Evolutionary conservation across 1,140 invertebrate species (phyloP).

Genomic region (Stegodyphus dumicola): DNA sequence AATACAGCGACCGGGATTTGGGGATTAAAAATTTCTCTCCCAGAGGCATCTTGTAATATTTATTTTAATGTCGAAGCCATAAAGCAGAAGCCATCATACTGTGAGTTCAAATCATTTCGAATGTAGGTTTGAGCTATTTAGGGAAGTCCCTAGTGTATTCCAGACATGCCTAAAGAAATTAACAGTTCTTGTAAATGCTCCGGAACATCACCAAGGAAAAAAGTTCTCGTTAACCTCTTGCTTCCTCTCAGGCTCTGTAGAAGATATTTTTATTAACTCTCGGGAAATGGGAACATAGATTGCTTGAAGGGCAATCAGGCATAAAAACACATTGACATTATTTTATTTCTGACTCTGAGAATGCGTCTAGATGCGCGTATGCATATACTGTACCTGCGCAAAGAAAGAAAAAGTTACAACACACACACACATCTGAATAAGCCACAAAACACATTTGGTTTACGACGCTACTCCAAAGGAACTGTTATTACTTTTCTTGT

Average conservation of each 20-base stretch:
- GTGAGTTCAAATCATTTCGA: conserved; percentile 3
- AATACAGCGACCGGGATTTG: too few species aligned
- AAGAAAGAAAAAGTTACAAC: conserved; percentile 7
- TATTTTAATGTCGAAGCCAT: conserved; percentile 36
- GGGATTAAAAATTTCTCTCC: neutral
- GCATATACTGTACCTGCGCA: neutral
- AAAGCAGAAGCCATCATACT: conserved; percentile 19
- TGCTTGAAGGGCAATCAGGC: conserved; percentile 35
- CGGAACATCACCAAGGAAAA: neutral
- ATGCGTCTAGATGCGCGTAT: neutral
- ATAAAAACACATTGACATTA: conserved; percentile 15
- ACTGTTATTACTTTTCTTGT: conserved; percentile 39
- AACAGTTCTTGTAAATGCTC: conserved; percentile 8
- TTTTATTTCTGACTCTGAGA: conserved; percentile 15
- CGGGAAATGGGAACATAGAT: conserved; percentile 14
- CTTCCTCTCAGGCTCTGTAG: conserved; percentile 6
- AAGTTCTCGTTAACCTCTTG: conserved; percentile 1
- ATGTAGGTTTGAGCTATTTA: conserved; percentile 2
- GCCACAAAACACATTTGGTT: conserved; percentile 41
- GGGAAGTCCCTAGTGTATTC: neutral
- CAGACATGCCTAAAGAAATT: neutral
- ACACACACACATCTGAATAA: conserved; percentile 29
- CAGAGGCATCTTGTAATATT: conserved; percentile 23
- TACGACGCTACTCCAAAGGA: conserved; percentile 27
- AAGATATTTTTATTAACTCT: conserved; percentile 38